A percentile compares a stretch with the other conserved stretches of the same genome.
phyloP scores from a whole-genome alignment of 2,888 invertebrate species.

The Caenorhabditis becei region DNA sequence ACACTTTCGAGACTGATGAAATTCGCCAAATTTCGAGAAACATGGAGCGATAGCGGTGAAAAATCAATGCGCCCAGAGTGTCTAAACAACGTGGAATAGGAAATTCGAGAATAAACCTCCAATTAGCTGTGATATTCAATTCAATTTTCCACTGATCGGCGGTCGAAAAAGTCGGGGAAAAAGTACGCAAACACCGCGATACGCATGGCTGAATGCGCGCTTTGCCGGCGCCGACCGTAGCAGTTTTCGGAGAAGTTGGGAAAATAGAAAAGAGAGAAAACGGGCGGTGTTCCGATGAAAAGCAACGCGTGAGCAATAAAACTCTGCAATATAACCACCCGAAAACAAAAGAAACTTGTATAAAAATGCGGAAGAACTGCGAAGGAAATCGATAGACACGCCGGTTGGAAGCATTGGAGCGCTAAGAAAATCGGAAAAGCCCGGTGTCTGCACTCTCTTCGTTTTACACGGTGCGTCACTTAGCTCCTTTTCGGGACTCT shows the following conservation, averaged over 20 bases:
- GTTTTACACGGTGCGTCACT: slow-evolving; percentile 14
- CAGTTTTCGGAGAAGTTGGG: neutral
- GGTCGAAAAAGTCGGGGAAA: slow-evolving; percentile 9
- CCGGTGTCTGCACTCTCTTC: slow-evolving; percentile 7
- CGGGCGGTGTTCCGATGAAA: neutral
- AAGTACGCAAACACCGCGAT: slow-evolving; percentile 34
- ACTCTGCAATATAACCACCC: slow-evolving; percentile 6
- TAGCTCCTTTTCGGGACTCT: slow-evolving; percentile 36
- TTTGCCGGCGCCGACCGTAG: slow-evolving; percentile 37
- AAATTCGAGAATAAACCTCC: neutral
- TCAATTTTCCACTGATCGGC: slow-evolving; percentile 19
- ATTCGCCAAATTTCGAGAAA: neutral
- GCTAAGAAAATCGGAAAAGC: slow-evolving; percentile 25
- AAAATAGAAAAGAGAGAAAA: neutral
- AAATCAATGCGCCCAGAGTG: neutral
- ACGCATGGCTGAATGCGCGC: slow-evolving; percentile 8
- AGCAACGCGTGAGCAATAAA: slow-evolving; percentile 9
- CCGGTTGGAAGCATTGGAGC: neutral
- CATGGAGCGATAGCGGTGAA: neutral
- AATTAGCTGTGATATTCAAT: neutral
- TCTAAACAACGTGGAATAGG: neutral
- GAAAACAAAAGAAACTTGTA: neutral
- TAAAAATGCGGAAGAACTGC: neutral
- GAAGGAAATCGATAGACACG: slow-evolving; percentile 18
- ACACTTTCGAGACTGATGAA: neutral